Evolutionary conservation across 2,888 invertebrate species (phyloP), one percentile per base, ranked within the genome.

Genomic region (Heteromurus nitidus): DNA sequence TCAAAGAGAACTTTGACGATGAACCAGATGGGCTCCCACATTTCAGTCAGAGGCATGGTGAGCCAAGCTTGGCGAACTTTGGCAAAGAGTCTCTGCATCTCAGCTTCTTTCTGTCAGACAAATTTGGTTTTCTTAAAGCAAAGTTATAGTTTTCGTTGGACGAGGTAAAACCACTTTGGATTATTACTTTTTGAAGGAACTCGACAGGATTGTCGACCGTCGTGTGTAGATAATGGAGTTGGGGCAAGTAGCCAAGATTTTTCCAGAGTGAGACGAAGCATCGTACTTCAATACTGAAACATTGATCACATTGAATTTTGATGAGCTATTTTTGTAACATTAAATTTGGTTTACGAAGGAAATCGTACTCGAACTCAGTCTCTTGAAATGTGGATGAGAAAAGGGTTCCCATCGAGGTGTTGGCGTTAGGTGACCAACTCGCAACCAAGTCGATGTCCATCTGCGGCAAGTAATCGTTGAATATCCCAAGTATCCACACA

Each of bases 211-310:
- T 2, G 55, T 55, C 55, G 7, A 3, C 5, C 16, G 3, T 3
- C 7, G 5, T 11, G 2, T 55, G 13, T 18, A 68, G 16, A 20
- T 44, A 73, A 0, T 28, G 44, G 44, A 73, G 24, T 9, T 44
- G 47, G 2, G 73, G 73, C 7, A 31, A 16, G 20, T 73, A 73
- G 42, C 73, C 73, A 16, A 73, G 31, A 5, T 18, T 7, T 5
- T 9, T 26, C 62, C 60, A 73, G 11, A 47, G 22, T 7, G n/a
- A 20, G 7, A 18, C 58, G 16, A 31, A 18, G 20, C 67, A 67
- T 20, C 22, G 55, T 18, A n/a, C 3, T 18, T 64, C 64, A n/a
- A n/a, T n/a, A n/a, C n/a, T n/a, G n/a, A n/a, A n/a, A n/a, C n/a
- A n/a, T n/a, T n/a, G n/a, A n/a, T n/a, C n/a, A n/a, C n/a, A n/a